Conservation (phyloP, 2,888 invertebrate species). For the Diploptera punctata region DNA sequence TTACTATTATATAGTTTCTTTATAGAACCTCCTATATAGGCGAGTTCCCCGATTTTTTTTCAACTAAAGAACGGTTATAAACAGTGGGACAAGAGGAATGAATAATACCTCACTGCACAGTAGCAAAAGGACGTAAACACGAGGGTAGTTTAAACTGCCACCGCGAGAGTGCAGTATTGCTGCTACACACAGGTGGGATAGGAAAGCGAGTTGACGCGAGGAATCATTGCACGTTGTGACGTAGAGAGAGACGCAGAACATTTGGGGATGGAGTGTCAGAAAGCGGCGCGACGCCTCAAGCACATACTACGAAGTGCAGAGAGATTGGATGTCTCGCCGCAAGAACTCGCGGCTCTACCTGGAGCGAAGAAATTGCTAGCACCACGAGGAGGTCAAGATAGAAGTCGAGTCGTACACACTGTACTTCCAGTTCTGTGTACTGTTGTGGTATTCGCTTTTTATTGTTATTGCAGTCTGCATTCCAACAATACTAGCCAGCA, state of each 20-base stretch:
- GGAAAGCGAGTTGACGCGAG: constrained; percentile 52
- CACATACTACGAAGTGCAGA: constrained; percentile 32
- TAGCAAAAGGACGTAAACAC: too few relatives aligned
- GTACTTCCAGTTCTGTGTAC: constrained; percentile 14
- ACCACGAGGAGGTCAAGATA: constrained; percentile 17
- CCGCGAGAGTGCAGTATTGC: constrained; percentile 37
- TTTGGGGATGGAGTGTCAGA: constrained; percentile 44
- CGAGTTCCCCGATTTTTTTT: too few relatives aligned
- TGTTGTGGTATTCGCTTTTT: constrained; percentile 18
- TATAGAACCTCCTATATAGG: too few relatives aligned
- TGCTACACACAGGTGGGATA: constrained; percentile 40
- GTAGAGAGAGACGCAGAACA: constrained; percentile 46
- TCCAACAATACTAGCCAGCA: constrained; percentile 20
- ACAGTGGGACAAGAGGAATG: too few relatives aligned
- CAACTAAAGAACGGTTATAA: too few relatives aligned
- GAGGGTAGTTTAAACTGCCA: constrained; percentile 8
- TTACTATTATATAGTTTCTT: too few relatives aligned
- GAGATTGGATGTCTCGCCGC: constrained; percentile 7
- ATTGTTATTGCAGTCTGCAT: constrained; percentile 30
- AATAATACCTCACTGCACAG: too few relatives aligned
- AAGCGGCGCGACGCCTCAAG: constrained; percentile 35
- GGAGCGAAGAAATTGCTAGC: constrained; percentile 33
- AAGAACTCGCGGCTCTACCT: constrained; percentile 33
- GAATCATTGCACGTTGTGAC: constrained; percentile 50
- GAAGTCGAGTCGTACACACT: constrained; percentile 4